Percentiles rank a stretch among this genome's conserved stretches.
These are phyloP conservation scores for Drosophila falleni DNA, from an alignment of 2,888 invertebrate species.

Conservation along the genomic window DNA sequence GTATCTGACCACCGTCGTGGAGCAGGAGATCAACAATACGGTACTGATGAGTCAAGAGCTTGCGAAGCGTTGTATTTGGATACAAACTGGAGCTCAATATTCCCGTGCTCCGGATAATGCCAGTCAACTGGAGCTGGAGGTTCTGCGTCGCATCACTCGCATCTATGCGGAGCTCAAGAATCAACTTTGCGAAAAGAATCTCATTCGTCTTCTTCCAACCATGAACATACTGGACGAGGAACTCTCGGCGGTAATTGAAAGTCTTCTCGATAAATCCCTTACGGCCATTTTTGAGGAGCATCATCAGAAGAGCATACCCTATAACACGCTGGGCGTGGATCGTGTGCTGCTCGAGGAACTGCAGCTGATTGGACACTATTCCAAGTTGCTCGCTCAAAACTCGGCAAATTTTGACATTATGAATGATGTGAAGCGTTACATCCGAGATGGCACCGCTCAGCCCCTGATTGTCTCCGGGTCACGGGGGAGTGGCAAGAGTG, in stretches of 20 bases:
- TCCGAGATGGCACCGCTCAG: constrained; percentile 83
- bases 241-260: constrained; percentile 87
- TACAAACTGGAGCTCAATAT: constrained; percentile 88
- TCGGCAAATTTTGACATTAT: constrained; percentile 84
- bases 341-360: constrained; percentile 90
- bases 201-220: constrained; percentile 87
- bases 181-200: constrained; percentile 91
- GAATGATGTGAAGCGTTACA: constrained; percentile 86
- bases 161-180: constrained; percentile 91
- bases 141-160: constrained; percentile 89
- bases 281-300: constrained; percentile 90
- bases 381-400: constrained; percentile 89
- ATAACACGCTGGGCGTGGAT: constrained; percentile 90
- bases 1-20: constrained; percentile 92
- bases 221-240: constrained; percentile 84
- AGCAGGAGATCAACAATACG: constrained; percentile 93
- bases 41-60: constrained; percentile 92
- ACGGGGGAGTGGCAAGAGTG: constrained; percentile 94
- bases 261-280: constrained; percentile 89
- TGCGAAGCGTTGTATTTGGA: constrained; percentile 92
- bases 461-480: constrained; percentile 92
- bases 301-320: constrained; percentile 87
- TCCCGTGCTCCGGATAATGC: constrained; percentile 86
- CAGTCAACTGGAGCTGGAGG: constrained; percentile 88
- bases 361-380: constrained; percentile 90